Evolutionary conservation across 2,888 invertebrate genomes (phyloP), one percentile per base, ranked within the genome.

Genomic region (Cenopis cana): DNA sequence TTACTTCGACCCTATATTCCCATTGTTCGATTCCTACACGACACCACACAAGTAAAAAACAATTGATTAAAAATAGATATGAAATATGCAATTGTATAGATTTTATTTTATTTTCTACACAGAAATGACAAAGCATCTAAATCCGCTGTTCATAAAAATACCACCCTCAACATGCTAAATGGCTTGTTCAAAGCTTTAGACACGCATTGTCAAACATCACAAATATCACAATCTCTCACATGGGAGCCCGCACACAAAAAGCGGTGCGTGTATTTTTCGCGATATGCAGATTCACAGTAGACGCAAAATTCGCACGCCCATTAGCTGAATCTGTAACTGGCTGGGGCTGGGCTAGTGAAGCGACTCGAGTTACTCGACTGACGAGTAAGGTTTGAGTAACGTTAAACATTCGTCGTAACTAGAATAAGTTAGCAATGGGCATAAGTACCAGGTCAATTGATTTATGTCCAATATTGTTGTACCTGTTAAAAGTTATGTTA

Each of bases 231-330:
- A 60, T 60, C 54, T 29, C 38, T 59, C 36, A 20, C 38, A 65
- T 54, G 59, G 46, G 33, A 66, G 17, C 38, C 18, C 54, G 50
- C 36, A 18, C 36, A 36, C 59, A 69, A 66, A 69, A 68, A 71
- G 54, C 56, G 57, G 57, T 49, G 60, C 71, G 66, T 61, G 66
- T 66, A 61, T 71, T 67, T 56, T 49, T 49, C 18, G 60, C 60
- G 61, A 67, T 71, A 71, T 71, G 71, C 71, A 71, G 71, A 71
- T 71, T 61, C 29, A 18, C 41, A n/a, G 46, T 14, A 17, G 17
- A 49, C 46, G 54, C 68, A 12, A 52, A 55, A 68, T 55, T 68
- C 61, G 36, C 66, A 24, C 10, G 36, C 33, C 55, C 66, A 71
- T 71, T 60, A 71, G 66, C 70, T 18, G 65, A 49, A 59, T 50